phyloP scores from a whole-genome alignment of 2,888 invertebrate species.

The Ophonus ardosiacus region DNA sequence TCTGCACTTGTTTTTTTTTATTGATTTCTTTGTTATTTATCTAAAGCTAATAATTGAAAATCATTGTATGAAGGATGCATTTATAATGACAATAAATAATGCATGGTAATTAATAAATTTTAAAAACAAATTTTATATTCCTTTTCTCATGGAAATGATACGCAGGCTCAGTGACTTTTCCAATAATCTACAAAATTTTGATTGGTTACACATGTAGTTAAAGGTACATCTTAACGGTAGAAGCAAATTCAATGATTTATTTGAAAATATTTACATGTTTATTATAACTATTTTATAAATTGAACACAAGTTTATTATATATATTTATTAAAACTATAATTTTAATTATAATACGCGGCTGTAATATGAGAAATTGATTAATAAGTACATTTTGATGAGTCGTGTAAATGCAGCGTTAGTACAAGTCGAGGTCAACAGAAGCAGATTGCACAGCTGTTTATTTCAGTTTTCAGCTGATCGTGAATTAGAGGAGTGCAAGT shows the following conservation, averaged over 20 bases:
- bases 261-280: background rate
- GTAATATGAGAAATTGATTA: conserved; percentile 3
- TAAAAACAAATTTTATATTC: background rate
- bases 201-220: conserved; percentile 58
- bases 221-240: conserved; percentile 4
- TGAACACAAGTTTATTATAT: background rate
- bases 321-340: background rate
- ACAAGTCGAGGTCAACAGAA: conserved; percentile 64
- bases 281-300: background rate
- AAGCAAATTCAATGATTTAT: background rate
- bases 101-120: background rate
- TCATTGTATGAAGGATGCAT: background rate
- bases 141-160: background rate
- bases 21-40: background rate
- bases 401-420: conserved; percentile 35
- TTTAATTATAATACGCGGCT: background rate
- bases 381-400: background rate
- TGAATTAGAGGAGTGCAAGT: conserved; percentile 60
- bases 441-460: conserved; percentile 65
- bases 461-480: conserved; percentile 66
- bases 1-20: background rate
- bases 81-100: background rate
- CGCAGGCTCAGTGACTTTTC: conserved; percentile 54
- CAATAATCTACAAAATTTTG: conserved; percentile 56
- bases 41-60: background rate